These are phyloP conservation scores for Trachymyrmex septentrionalis DNA, from an alignment of 1,140 invertebrate species.

Conservation along the genomic window DNA sequence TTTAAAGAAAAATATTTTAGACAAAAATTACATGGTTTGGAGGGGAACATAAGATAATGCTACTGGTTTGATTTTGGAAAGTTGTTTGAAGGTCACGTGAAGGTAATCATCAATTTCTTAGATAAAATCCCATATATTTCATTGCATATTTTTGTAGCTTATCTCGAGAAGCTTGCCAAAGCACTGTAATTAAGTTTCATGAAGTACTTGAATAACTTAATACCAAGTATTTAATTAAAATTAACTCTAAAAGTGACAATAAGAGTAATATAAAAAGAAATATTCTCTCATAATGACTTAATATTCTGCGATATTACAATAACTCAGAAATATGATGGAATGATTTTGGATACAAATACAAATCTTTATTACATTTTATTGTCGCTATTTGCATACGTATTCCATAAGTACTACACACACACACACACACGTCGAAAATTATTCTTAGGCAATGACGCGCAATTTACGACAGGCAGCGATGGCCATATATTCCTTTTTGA, in stretches of 20 bases:
- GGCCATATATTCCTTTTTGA: constrained; percentile 10
- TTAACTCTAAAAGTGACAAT: background rate
- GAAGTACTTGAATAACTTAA: background rate
- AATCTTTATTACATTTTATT: constrained; percentile 3
- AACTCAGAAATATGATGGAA: background rate
- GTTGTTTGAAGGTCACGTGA: too few species aligned
- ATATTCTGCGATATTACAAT: background rate
- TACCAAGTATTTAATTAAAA: background rate
- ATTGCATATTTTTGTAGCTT: too few species aligned
- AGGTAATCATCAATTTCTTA: too few species aligned
- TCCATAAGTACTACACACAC: background rate
- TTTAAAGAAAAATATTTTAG: too few species aligned
- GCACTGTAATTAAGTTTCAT: too few species aligned
- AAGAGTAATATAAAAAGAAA: background rate
- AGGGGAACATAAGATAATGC: too few species aligned
- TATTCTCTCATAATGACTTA: background rate
- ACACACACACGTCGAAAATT: background rate
- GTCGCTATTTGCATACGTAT: background rate
- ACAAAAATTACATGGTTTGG: too few species aligned
- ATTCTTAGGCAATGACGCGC: constrained; percentile 1
- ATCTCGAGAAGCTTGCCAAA: too few species aligned
- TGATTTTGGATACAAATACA: constrained; percentile 1
- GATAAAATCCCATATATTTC: too few species aligned
- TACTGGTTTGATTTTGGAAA: too few species aligned
- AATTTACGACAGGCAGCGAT: constrained; percentile 50